Conservation (phyloP, 2,113 vertebrate species). For the Melanerpes formicivorus region DNA sequence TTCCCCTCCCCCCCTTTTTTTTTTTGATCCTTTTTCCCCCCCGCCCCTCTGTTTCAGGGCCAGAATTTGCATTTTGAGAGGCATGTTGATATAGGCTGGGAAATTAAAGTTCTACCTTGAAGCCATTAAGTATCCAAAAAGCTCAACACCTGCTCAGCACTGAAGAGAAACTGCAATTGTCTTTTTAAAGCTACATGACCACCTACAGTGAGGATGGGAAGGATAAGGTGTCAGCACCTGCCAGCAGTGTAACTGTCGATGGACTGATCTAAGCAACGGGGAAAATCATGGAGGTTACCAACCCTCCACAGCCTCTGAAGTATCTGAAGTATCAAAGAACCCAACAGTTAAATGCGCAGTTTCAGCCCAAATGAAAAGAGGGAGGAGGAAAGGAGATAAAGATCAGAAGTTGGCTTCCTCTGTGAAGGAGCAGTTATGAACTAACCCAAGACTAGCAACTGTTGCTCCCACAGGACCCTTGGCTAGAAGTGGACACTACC, state of each 20-base stretch:
- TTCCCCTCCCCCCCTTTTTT: too few relatives aligned
- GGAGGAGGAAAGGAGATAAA: slow-evolving; percentile 21
- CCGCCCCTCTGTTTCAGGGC: neutral
- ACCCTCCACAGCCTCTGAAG: neutral
- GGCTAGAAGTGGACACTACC: neutral
- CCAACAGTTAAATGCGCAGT: neutral
- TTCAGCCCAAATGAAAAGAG: neutral
- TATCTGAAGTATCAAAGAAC: neutral
- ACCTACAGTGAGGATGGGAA: neutral
- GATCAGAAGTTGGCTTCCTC: slow-evolving; percentile 19
- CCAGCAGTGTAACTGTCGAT: neutral
- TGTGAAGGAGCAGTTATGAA: neutral
- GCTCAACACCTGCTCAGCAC: neutral
- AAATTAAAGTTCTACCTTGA: neutral
- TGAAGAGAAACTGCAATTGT: neutral
- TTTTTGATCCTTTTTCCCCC: too few relatives aligned
- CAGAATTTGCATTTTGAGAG: neutral
- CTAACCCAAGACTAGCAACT: neutral
- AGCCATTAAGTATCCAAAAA: neutral
- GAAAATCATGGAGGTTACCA: neutral
- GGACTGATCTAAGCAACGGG: neutral
- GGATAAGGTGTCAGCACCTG: neutral
- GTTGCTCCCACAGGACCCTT: neutral
- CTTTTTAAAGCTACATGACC: neutral
- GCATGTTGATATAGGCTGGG: neutral